These are phyloP conservation scores for Cyrtodaria siliqua DNA, from an alignment of 2,888 invertebrate genomes.

Conservation along the genomic window DNA sequence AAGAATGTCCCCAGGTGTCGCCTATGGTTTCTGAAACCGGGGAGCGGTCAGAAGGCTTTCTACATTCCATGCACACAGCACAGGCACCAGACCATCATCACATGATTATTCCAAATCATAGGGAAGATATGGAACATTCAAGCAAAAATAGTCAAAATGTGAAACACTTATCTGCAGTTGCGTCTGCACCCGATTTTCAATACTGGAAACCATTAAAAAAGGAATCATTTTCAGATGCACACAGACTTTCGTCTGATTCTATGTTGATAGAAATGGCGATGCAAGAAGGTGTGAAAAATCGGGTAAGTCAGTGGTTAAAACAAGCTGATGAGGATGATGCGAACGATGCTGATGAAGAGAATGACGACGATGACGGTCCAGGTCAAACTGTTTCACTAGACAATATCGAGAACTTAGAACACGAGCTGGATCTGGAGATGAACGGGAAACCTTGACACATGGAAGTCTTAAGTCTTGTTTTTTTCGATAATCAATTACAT, in stretches of 20 bases:
- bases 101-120: conserved; percentile 73
- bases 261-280: conserved; percentile 73
- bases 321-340: conserved; percentile 59
- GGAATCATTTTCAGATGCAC: conserved; percentile 41
- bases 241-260: conserved; percentile 66
- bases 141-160: conserved; percentile 50
- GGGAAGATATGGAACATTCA: conserved; percentile 51
- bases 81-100: conserved; percentile 76
- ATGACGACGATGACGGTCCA: conserved; percentile 42
- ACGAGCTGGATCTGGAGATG: conserved; percentile 54
- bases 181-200: conserved; percentile 72
- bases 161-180: conserved; percentile 67
- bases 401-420: conserved; percentile 56
- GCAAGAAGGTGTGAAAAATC: conserved; percentile 71
- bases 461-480: conserved; percentile 22
- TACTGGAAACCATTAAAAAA: conserved; percentile 75
- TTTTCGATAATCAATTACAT: too few relatives aligned
- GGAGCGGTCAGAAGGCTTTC: conserved; percentile 68
- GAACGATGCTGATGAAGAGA: conserved; percentile 64
- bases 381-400: conserved; percentile 43
- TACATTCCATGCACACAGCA: conserved; percentile 72
- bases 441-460: conserved; percentile 31
- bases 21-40: conserved; percentile 60
- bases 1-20: conserved; percentile 69
- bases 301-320: conserved; percentile 76